Conservation (phyloP, 2,888 invertebrate genomes). For the Lochmaea capreae region DNA sequence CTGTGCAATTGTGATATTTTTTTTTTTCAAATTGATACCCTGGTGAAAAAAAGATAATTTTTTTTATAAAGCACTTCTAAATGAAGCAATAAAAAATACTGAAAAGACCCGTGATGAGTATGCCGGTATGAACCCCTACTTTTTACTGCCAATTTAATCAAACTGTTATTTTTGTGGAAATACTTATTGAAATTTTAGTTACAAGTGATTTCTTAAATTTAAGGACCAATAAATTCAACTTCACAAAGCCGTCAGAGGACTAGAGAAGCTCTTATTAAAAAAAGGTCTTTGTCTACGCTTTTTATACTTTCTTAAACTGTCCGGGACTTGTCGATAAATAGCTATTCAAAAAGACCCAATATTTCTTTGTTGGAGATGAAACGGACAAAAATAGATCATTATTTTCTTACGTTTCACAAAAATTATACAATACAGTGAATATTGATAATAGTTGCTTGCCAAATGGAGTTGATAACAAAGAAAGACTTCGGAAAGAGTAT, state of each 20-base stretch:
- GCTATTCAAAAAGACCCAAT: constrained; percentile 8
- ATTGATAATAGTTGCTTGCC: neutral
- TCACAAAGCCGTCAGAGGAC: neutral
- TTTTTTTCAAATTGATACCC: too few relatives aligned
- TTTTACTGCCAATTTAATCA: too few relatives aligned
- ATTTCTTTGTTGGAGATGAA: constrained; percentile 13
- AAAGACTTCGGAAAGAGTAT: too few relatives aligned
- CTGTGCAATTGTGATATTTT: too few relatives aligned
- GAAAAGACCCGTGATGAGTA: too few relatives aligned
- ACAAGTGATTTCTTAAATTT: neutral
- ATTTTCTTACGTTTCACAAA: neutral
- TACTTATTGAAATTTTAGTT: neutral
- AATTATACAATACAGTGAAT: neutral
- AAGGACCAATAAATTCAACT: constrained; percentile 11
- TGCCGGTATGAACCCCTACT: too few relatives aligned
- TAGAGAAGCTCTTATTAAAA: constrained; percentile 7
- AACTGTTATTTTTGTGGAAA: too few relatives aligned
- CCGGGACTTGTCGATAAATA: constrained; percentile 4
- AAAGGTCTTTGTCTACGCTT: constrained; percentile 22
- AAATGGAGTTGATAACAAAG: too few relatives aligned
- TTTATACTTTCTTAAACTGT: constrained; percentile 18
- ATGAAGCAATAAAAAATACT: too few relatives aligned
- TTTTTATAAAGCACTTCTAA: too few relatives aligned
- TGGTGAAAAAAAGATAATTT: too few relatives aligned
- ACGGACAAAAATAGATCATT: constrained; percentile 15